Evolutionary conservation across 2,797 vertebrate genomes (phyloP), one percentile per base, ranked within the genome.

Genomic region (Diglossa cyanea): DNA sequence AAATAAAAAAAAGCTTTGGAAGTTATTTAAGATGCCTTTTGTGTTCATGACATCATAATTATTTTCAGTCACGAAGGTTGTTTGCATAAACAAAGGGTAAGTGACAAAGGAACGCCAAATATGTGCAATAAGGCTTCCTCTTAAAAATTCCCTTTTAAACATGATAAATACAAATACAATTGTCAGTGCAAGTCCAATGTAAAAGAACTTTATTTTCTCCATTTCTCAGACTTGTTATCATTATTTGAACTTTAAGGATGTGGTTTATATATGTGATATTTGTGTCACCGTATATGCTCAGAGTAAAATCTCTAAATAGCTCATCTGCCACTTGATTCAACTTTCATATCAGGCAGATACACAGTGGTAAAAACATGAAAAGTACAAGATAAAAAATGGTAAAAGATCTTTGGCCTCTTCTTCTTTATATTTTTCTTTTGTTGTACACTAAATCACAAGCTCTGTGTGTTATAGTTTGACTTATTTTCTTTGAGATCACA

Each of bases 401-500:
- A 70, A 44, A 19, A 57, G 4, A 44, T 35, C 9, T 86, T 82
- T 65, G n/a, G 7, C 11, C n/a, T 17, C 4, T 57, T 61, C 16
- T 77, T 70, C 51, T 51, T 51, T 15, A 3, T 6, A 7, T 48
- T 55, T 70, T 63, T 19, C 5, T 39, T 78, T 45, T 68, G 2
- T 45, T 77, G 3, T 54, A 47, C 9, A 25, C 3, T 62, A 40
- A 50, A 8, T 40, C 30, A 40, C 14, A 85, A 75, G 7, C 13
- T 63, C 20, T 0, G 3, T 50, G 8, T 1, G 4, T 55, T 82
- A 40, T 17, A 47, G 13, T 50, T 82, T 16, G 2, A 3, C 5
- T 44, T 63, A 44, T 70, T 86, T 60, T 16, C 7, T 51, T 91
- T 40, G 16, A 48, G 9, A 79, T 62, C 54, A 39, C 45, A 76